Percentiles rank a stretch among this genome's conserved stretches.
These are phyloP conservation scores for Branchinecta sandiegonensis DNA, from an alignment of 2,888 invertebrate genomes.

Conservation along the genomic window DNA sequence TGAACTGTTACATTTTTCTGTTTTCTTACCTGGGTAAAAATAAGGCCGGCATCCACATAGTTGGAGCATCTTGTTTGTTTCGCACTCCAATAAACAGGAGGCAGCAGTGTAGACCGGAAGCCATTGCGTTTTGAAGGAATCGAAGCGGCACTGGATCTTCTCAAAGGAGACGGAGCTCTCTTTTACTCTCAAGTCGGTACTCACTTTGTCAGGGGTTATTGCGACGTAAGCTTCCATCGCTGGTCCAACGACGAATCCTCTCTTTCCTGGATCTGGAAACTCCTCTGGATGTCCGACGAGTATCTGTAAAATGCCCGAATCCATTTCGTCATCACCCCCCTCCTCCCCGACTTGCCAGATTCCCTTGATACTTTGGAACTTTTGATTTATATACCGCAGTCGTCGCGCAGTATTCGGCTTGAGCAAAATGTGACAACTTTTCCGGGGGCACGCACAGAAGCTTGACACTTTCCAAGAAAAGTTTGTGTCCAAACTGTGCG, in stretches of 20 bases:
- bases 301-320: not conserved
- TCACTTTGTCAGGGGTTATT: not conserved
- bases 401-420: no score
- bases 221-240: not conserved
- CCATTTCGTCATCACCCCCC: no score
- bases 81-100: not conserved
- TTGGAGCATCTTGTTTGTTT: not conserved
- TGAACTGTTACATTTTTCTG: no score
- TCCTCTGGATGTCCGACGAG: not conserved
- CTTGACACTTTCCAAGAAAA: no score
- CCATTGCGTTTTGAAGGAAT: conserved; percentile 7
- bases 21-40: not conserved
- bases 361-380: no score
- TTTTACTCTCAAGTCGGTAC: not conserved
- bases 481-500: no score
- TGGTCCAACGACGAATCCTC: not conserved
- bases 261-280: conserved; percentile 13
- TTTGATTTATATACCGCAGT: no score
- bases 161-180: not conserved
- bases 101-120: not conserved
- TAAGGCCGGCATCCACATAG: not conserved
- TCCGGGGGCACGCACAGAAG: no score
- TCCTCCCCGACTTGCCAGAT: no score
- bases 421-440: no score
- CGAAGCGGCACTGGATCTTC: conserved; percentile 7